These are phyloP conservation scores for Podotricha telesiphe DNA, from an alignment of 2,888 invertebrate genomes.

Conservation along the genomic window DNA sequence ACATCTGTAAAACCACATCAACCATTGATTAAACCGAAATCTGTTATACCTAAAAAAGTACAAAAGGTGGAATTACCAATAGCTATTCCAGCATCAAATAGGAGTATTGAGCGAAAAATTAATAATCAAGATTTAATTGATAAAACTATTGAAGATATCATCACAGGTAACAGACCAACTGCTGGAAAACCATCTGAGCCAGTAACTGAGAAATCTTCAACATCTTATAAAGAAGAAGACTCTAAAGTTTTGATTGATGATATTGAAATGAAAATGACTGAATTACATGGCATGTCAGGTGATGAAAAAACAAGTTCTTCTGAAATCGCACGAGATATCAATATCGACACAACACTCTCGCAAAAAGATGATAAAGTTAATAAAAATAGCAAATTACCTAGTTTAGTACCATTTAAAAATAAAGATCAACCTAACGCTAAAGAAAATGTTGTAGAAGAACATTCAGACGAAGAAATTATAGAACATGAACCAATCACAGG, in stretches of 20 bases:
- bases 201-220: slow-evolving; percentile 32
- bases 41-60: slow-evolving; percentile 45
- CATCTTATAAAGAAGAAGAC: slow-evolving; percentile 49
- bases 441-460: slow-evolving; percentile 46
- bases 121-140: slow-evolving; percentile 73
- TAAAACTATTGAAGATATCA: slow-evolving; percentile 75
- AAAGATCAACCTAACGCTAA: slow-evolving; percentile 51
- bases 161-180: slow-evolving; percentile 56
- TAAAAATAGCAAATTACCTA: slow-evolving; percentile 58
- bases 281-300: slow-evolving; percentile 74
- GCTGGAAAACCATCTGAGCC: slow-evolving; percentile 58
- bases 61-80: slow-evolving; percentile 48
- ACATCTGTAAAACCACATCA: slow-evolving; percentile 32
- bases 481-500: slow-evolving; percentile 57
- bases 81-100: slow-evolving; percentile 46
- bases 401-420: slow-evolving; percentile 55
- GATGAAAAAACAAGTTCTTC: slow-evolving; percentile 65
- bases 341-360: slow-evolving; percentile 52
- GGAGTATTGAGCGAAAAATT: slow-evolving; percentile 55
- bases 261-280: slow-evolving; percentile 79
- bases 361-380: slow-evolving; percentile 53
- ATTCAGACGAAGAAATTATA: slow-evolving; percentile 55
- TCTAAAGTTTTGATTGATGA: slow-evolving; percentile 59
- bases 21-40: slow-evolving; percentile 49
- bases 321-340: slow-evolving; percentile 59